These are phyloP conservation scores for Drosophila erecta DNA, from an alignment of 1,140 invertebrate genomes.

Conservation along the genomic window DNA sequence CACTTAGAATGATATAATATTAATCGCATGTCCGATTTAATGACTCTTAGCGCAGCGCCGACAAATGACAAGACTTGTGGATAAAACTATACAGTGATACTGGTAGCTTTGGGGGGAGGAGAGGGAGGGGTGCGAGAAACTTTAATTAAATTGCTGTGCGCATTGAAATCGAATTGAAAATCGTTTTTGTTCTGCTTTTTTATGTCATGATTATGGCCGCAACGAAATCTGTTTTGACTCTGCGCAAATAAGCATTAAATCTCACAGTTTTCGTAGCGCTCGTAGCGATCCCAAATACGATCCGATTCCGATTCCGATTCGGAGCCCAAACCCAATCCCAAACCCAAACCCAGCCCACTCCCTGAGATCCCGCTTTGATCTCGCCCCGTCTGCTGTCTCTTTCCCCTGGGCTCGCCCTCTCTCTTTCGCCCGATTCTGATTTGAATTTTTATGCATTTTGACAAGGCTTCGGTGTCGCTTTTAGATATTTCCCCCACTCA, in stretches of 20 bases:
- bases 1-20: slow-evolving; percentile 72
- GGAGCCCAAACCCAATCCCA: slow-evolving; percentile 7
- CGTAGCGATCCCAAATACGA: slow-evolving; percentile 13
- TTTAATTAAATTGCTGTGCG: slow-evolving; percentile 76
- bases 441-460: slow-evolving; percentile 82
- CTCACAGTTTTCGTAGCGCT: slow-evolving; percentile 57
- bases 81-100: too few species aligned
- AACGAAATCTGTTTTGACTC: slow-evolving; percentile 80
- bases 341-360: slow-evolving; percentile 20
- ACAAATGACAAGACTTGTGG: slow-evolving; percentile 11
- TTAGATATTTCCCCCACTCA: background rate
- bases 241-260: slow-evolving; percentile 82
- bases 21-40: slow-evolving; percentile 78
- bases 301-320: slow-evolving; percentile 21
- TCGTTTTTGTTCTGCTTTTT: slow-evolving; percentile 81
- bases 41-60: slow-evolving; percentile 60
- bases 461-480: slow-evolving; percentile 52
- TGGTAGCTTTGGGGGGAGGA: background rate
- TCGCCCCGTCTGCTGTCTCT: slow-evolving; percentile 12
- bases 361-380: slow-evolving; percentile 65
- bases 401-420: background rate
- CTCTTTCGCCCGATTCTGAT: slow-evolving; percentile 49
- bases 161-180: slow-evolving; percentile 80
- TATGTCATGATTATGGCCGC: slow-evolving; percentile 78
- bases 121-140: too few species aligned